Evolutionary conservation across 2,113 vertebrate genomes (phyloP), one percentile per base, ranked within the genome.

Genomic region (Plestiodon gilberti): DNA sequence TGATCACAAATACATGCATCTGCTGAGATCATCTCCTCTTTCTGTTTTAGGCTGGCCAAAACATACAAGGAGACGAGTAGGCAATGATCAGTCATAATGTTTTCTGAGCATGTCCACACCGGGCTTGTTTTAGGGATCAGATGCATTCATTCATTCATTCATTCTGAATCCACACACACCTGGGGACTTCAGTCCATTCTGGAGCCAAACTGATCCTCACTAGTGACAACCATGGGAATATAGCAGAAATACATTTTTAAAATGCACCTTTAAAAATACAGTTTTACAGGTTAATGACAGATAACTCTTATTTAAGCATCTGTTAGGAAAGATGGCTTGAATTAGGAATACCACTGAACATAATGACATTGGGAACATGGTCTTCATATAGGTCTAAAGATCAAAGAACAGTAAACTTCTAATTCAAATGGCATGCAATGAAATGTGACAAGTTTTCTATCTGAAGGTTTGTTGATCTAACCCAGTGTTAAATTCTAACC

Each of bases 361-460:
- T 78, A 35, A 30, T 4, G 28, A 0, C 0, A 20, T 69, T 2
- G 78, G 55, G 6, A 35, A 28, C 78, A 55, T 35, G 76, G 38
- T 15, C n/a, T 79, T 6, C n/a, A 82, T 17, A 35, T 1, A 80
- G 10, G 6, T 80, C 3, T 73, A 81, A 78, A 1, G 78, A 62
- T 81, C 23, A 88, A 91, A 86, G 40, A 14, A 78, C 4, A 22
- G 4, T 6, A 38, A 57, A 85, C 30, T 52, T 69, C 28, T 11
- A 90, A 83, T 67, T 43, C 30, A 82, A 77, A 85, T 40, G 22
- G 2, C n/a, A 1, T 6, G 79, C 30, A 82, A 75, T 52, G 59
- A 82, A 77, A 48, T 79, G 3, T 57, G 9, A 86, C 17, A 69
- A 77, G 65, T 59, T 81, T 83, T 92, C 25, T 52, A 86, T 8